Evolutionary conservation across 2,888 invertebrate species (phyloP).

Genomic region (Smittia aterrima): DNA sequence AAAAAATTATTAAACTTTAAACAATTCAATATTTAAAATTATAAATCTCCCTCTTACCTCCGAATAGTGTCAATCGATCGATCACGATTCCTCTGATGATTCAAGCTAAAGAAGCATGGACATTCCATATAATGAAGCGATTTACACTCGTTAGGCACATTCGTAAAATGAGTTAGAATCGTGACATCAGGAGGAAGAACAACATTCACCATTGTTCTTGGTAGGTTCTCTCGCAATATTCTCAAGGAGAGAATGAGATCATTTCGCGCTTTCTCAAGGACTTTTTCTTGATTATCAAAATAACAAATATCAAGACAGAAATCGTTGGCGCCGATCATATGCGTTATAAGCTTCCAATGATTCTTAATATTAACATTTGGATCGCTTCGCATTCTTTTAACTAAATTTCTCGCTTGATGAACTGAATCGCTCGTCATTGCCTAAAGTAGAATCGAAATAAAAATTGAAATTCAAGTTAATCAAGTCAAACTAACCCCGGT

Average conservation of each 20-base stretch:
- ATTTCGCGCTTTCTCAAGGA: constrained; percentile 54
- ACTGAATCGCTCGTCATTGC: constrained; percentile 60
- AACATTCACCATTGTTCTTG: constrained; percentile 60
- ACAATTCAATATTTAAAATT: too few relatives aligned
- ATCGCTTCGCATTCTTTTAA: constrained; percentile 58
- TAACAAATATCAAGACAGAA: constrained; percentile 61
- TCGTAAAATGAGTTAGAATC: constrained; percentile 51
- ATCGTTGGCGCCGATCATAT: constrained; percentile 63
- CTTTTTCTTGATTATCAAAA: constrained; percentile 50
- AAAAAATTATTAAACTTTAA: background rate
- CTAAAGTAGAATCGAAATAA: background rate
- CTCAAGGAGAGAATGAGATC: constrained; percentile 53
- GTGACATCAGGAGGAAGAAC: constrained; percentile 57
- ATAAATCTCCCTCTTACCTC: constrained; percentile 58
- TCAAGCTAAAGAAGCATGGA: constrained; percentile 58
- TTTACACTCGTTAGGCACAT: constrained; percentile 53
- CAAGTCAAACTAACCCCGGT: constrained; percentile 47
- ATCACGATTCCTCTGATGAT: constrained; percentile 47
- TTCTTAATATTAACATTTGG: constrained; percentile 57
- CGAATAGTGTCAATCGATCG: constrained; percentile 55
- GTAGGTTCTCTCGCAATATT: constrained; percentile 59
- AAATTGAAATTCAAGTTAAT: background rate
- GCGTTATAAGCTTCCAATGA: constrained; percentile 62
- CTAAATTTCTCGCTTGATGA: constrained; percentile 58
- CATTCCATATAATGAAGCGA: constrained; percentile 56